Conservation (phyloP, 2,888 invertebrate species). For the Troglohyphantes excavatus region DNA sequence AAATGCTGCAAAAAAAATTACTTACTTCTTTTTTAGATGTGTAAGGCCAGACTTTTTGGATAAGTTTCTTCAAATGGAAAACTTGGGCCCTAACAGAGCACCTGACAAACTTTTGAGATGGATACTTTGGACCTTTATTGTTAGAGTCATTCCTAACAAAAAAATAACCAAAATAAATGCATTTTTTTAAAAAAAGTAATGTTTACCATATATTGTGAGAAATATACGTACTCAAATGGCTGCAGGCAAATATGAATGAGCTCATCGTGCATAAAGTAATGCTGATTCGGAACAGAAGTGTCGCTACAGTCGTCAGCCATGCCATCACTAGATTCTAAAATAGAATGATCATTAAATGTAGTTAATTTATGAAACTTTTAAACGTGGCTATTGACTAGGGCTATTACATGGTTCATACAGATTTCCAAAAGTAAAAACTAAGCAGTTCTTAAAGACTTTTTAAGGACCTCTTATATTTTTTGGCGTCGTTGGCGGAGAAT, state of each 20-base stretch:
- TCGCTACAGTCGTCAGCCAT: slow-evolving; percentile 61
- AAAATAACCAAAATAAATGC: too few species aligned
- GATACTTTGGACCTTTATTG: slow-evolving; percentile 64
- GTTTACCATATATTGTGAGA: too few species aligned
- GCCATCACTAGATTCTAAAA: slow-evolving; percentile 55
- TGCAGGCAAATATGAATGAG: slow-evolving; percentile 77
- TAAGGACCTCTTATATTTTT: too few species aligned
- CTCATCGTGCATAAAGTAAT: slow-evolving; percentile 79
- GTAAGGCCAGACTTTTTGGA: slow-evolving; percentile 76
- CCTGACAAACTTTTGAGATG: slow-evolving; percentile 70
- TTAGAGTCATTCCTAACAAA: slow-evolving; percentile 59
- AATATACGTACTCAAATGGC: slow-evolving; percentile 71
- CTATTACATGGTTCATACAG: too few species aligned
- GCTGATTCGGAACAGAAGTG: slow-evolving; percentile 61
- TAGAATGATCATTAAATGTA: too few species aligned
- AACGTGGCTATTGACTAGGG: too few species aligned
- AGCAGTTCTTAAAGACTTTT: too few species aligned
- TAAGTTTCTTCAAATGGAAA: slow-evolving; percentile 78
- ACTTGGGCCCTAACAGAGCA: slow-evolving; percentile 79
- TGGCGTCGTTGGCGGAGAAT: too few species aligned
- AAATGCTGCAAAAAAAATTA: background rate
- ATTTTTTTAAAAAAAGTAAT: too few species aligned
- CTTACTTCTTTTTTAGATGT: slow-evolving; percentile 70
- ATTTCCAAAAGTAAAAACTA: too few species aligned
- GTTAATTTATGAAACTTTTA: too few species aligned